Percentiles rank a stretch among this genome's conserved stretches.
Conservation (phyloP, 2,888 invertebrate genomes). For the Theretra japonica region DNA sequence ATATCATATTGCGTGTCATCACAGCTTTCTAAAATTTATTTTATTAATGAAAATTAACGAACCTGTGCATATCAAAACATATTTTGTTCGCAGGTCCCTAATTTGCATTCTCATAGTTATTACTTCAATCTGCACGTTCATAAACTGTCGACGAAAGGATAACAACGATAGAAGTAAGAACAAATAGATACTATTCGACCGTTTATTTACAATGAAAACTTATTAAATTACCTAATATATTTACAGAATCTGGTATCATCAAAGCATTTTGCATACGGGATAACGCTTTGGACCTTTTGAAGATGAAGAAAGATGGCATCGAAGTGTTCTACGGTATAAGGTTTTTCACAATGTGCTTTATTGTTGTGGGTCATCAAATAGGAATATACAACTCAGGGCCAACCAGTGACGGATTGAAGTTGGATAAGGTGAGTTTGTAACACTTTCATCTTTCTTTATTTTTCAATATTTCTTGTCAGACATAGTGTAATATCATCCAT, state of each 20-base stretch:
- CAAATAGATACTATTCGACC: constrained; percentile 34
- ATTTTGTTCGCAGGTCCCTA: constrained; percentile 1
- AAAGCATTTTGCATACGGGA: constrained; percentile 66
- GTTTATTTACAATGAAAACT: no score
- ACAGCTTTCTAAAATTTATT: no score
- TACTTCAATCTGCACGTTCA: constrained; percentile 59
- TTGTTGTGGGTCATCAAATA: constrained; percentile 84
- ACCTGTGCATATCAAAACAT: not conserved
- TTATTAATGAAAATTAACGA: not conserved
- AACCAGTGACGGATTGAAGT: constrained; percentile 80
- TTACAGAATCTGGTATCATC: constrained; percentile 57
- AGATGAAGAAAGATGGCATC: constrained; percentile 65
- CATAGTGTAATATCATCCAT: no score
- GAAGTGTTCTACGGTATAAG: constrained; percentile 85
- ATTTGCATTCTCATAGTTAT: constrained; percentile 39
- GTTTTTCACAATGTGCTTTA: constrained; percentile 82
- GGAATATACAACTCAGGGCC: constrained; percentile 83
- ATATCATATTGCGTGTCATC: no score
- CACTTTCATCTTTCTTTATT: not conserved
- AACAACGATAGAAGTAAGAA: constrained; percentile 42
- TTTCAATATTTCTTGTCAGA: not conserved
- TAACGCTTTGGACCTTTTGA: constrained; percentile 67
- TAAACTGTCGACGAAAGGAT: constrained; percentile 47
- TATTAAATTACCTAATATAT: not conserved
- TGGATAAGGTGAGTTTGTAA: constrained; percentile 76